Evolutionary conservation across 2,888 invertebrate species (phyloP), one percentile per base, ranked within the genome.

Genomic region (Drosophila mimetica): DNA sequence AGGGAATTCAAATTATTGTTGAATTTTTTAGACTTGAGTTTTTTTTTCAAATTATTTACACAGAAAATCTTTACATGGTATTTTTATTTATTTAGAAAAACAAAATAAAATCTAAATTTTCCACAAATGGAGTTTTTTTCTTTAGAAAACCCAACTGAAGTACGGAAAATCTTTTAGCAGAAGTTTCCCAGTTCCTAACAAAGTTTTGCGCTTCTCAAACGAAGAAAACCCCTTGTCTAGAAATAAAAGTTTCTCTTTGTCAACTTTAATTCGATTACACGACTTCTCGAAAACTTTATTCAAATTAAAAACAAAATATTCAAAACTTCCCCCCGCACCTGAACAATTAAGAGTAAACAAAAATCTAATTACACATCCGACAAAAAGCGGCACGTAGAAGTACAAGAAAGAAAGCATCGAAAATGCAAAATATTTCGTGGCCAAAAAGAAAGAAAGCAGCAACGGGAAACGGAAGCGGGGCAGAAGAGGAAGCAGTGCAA

Each of bases 321-420:
- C 22, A 16, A 18, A 50, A 20, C 41, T 9, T 9, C 18, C 32
- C 7, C 32, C 18, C 39, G 30, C 51, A 52, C 69, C 69, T 71
- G 59, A 74, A 75, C 89, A 89, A 89, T 87, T 89, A 89, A 89
- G 89, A 87, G 83, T 78, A 84, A 89, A 87, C 89, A 88, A 79
- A 82, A 90, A 89, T 89, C 86, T 77, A 90, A 89, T 89, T 89
- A 89, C 85, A 82, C 83, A 83, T 72, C 79, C 67, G 20, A 25
- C 74, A 71, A 74, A 77, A 77, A 75, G 76, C 59, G 73, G 67
- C 76, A 75, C 70, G 74, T 59, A 74, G 55, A 52, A 48, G 46
- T 34, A 36, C 25, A 55, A 50, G 41, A 46, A 42, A 57, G 66
- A 74, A 70, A 75, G 66, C 74, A 88, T 86, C 79, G 79, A 86